A percentile compares a stretch with the other conserved stretches of the same genome.
phyloP scores from a whole-genome alignment of 1,140 invertebrate species.

The Mesaphorura yosii region DNA sequence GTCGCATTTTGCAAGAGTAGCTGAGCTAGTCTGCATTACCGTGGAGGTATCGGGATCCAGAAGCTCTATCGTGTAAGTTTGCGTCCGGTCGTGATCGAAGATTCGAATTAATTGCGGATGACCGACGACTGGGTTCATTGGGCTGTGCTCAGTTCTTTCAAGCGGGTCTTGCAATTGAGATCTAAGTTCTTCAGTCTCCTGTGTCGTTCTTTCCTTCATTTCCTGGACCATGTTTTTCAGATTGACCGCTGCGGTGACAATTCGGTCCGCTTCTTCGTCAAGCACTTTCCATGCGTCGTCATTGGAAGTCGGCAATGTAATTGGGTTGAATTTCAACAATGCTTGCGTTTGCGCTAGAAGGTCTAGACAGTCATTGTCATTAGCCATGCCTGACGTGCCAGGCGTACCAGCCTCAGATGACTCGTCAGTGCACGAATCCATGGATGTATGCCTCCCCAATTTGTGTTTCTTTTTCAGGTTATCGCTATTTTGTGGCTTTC shows the following conservation, averaged over 20 bases:
- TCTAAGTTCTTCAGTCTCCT: slow-evolving; percentile 23
- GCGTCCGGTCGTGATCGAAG: slow-evolving; percentile 30
- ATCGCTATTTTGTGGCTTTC: slow-evolving; percentile 52
- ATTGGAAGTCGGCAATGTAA: slow-evolving; percentile 12
- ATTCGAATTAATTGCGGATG: slow-evolving; percentile 27
- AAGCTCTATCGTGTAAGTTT: slow-evolving; percentile 31
- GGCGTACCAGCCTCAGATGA: slow-evolving; percentile 34
- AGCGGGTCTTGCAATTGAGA: slow-evolving; percentile 26
- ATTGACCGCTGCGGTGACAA: slow-evolving; percentile 19
- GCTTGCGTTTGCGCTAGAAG: slow-evolving; percentile 26
- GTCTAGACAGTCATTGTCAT: slow-evolving; percentile 13
- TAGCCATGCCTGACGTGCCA: slow-evolving; percentile 10
- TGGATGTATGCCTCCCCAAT: slow-evolving; percentile 36
- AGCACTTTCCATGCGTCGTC: slow-evolving; percentile 51
- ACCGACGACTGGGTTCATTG: slow-evolving; percentile 8
- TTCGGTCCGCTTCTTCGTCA: slow-evolving; percentile 42
- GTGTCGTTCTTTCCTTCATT: slow-evolving; percentile 27
- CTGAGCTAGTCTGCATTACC: slow-evolving; percentile 14
- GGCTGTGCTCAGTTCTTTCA: slow-evolving; percentile 16
- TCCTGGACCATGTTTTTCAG: slow-evolving; percentile 30
- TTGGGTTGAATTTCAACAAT: slow-evolving; percentile 27
- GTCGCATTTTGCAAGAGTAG: slow-evolving; percentile 44
- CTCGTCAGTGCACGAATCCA: slow-evolving; percentile 38
- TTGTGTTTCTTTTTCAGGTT: slow-evolving; percentile 32
- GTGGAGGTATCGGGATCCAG: slow-evolving; percentile 29